These are phyloP conservation scores for Paraplagusia blochii DNA, from an alignment of 2,113 vertebrate genomes.

Conservation along the genomic window DNA sequence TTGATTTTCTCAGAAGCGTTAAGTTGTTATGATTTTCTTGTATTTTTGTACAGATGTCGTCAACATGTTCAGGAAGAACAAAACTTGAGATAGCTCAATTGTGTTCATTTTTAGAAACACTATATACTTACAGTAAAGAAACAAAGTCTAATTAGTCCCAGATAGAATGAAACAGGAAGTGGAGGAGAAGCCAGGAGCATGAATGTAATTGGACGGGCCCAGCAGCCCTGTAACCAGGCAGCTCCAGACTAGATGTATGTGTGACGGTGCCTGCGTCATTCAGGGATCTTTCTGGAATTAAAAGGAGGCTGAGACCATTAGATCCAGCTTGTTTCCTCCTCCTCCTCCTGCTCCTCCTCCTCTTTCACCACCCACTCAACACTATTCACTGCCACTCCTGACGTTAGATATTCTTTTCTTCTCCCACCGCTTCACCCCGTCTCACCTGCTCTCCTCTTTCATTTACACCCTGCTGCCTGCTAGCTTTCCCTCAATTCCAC, in stretches of 20 bases:
- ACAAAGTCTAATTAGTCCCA: too few species aligned
- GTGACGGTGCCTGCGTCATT: slow-evolving; percentile 75
- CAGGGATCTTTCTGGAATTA: slow-evolving; percentile 70
- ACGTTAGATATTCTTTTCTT: slow-evolving; percentile 52
- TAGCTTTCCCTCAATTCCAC: slow-evolving; percentile 9
- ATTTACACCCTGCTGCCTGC: slow-evolving; percentile 17
- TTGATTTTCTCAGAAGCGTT: too few species aligned
- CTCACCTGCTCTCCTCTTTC: slow-evolving; percentile 27
- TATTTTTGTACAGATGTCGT: too few species aligned
- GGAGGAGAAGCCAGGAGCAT: slow-evolving; percentile 55
- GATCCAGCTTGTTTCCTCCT: slow-evolving; percentile 55
- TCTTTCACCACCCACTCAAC: slow-evolving; percentile 58
- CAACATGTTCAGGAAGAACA: too few species aligned
- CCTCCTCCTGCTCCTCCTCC: slow-evolving; percentile 52
- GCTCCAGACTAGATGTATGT: slow-evolving; percentile 79
- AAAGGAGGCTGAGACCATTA: slow-evolving; percentile 64
- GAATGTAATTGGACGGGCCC: slow-evolving; percentile 66
- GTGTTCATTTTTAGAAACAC: too few species aligned
- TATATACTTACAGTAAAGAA: too few species aligned
- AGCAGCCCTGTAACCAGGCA: slow-evolving; percentile 67
- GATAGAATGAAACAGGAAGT: slow-evolving; percentile 3
- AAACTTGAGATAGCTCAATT: too few species aligned
- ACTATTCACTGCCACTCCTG: slow-evolving; percentile 55
- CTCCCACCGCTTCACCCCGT: slow-evolving; percentile 33
- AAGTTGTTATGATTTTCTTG: too few species aligned